Conservation (phyloP, 2,797 vertebrate genomes). For the Betta splendens region DNA sequence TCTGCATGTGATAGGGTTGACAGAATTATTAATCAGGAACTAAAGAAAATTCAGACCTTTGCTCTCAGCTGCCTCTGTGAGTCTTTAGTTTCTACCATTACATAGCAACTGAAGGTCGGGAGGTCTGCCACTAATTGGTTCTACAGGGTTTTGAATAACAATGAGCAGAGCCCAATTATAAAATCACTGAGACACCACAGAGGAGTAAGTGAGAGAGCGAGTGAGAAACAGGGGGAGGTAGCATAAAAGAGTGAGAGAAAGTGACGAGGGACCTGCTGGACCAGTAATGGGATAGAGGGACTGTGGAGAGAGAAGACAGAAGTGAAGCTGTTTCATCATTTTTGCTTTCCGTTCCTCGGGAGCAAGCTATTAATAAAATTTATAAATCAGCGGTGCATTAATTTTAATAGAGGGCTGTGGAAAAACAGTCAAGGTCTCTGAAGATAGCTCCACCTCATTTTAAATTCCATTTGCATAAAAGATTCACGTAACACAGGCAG, state of each 20-base stretch:
- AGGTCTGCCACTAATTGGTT: conserved; percentile 87
- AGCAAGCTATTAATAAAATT: conserved; percentile 83
- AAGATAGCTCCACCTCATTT: conserved; percentile 85
- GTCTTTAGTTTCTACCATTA: conserved; percentile 78
- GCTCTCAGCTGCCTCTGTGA: conserved; percentile 79
- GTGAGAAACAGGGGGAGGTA: conserved; percentile 40
- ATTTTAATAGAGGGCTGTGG: conserved; percentile 86
- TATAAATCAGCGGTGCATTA: conserved; percentile 85
- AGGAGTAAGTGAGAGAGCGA: neutral
- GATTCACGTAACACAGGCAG: conserved; percentile 80
- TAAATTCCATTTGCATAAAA: conserved; percentile 92
- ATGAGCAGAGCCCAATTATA: conserved; percentile 85
- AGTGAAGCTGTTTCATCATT: conserved; percentile 66
- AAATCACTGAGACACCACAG: conserved; percentile 73
- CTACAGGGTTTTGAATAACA: conserved; percentile 83
- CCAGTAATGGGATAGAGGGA: conserved; percentile 58
- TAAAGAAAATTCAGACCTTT: conserved; percentile 85
- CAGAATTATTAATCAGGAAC: conserved; percentile 93
- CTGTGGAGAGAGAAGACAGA: conserved; percentile 47
- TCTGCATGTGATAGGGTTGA: conserved; percentile 86
- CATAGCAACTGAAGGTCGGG: conserved; percentile 80
- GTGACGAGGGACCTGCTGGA: conserved; percentile 55
- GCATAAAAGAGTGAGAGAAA: conserved; percentile 37
- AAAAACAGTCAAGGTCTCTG: conserved; percentile 82
- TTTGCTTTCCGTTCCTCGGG: conserved; percentile 68